phyloP scores from a whole-genome alignment of 1,140 invertebrate genomes.

The Ditylenchus dipsaci region DNA sequence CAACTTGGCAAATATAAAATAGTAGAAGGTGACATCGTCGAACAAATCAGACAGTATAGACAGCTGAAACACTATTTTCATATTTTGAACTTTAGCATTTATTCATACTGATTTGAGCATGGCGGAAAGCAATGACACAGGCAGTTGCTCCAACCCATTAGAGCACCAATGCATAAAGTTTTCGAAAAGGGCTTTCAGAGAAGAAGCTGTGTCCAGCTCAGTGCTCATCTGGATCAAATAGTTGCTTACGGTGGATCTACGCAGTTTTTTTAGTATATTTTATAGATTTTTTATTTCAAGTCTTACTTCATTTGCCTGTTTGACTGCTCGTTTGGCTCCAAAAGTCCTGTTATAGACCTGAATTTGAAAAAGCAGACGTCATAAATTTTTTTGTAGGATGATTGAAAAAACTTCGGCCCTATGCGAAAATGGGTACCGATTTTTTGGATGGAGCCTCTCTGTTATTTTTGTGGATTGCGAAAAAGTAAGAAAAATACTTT shows the following conservation, averaged over 20 bases:
- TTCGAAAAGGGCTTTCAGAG: constrained; percentile 49
- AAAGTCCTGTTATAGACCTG: background rate
- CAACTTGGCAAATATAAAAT: constrained; percentile 35
- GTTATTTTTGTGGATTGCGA: no score
- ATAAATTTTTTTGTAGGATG: no score
- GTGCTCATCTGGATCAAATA: constrained; percentile 34
- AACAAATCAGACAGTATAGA: constrained; percentile 51
- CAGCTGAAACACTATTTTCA: constrained; percentile 25
- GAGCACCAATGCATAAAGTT: constrained; percentile 50
- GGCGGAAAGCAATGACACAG: constrained; percentile 26
- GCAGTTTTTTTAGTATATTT: background rate
- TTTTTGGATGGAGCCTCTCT: no score
- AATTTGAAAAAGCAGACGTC: no score
- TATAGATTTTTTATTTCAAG: background rate
- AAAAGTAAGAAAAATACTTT: constrained; percentile 3
- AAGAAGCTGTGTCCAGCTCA: constrained; percentile 51
- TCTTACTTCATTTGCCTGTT: background rate
- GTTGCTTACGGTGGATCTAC: constrained; percentile 34
- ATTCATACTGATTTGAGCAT: constrained; percentile 33
- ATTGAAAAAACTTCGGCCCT: no score
- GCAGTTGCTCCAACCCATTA: constrained; percentile 30
- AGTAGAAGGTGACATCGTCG: constrained; percentile 42
- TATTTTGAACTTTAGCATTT: background rate
- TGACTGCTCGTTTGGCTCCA: background rate
- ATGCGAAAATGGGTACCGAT: no score